These are phyloP conservation scores for Napeogenes sylphis DNA, from an alignment of 2,888 invertebrate genomes.

Conservation along the genomic window DNA sequence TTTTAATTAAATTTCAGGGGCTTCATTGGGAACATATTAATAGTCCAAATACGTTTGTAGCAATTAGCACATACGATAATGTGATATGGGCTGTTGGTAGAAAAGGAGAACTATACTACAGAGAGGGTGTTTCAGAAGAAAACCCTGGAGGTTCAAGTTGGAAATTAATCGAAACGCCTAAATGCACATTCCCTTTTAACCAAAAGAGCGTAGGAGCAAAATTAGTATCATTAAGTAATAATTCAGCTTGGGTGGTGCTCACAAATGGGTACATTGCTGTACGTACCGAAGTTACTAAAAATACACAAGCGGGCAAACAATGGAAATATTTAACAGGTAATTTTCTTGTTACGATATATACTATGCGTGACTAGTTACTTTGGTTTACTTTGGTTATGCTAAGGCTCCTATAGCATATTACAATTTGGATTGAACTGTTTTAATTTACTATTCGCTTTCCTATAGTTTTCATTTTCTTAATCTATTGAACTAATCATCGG, in stretches of 20 bases:
- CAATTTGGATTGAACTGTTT: too few relatives aligned
- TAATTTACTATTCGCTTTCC: too few relatives aligned
- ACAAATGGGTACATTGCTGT: slow-evolving; percentile 84
- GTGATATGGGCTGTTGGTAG: slow-evolving; percentile 91
- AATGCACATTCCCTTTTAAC: slow-evolving; percentile 48
- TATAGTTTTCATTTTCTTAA: too few relatives aligned
- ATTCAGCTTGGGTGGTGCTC: slow-evolving; percentile 90
- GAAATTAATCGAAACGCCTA: slow-evolving; percentile 86
- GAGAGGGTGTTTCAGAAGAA: slow-evolving; percentile 83
- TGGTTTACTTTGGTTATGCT: not conserved
- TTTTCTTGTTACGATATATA: not conserved
- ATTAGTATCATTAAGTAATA: slow-evolving; percentile 84
- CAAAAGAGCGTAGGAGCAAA: slow-evolving; percentile 77
- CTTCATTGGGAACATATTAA: slow-evolving; percentile 87
- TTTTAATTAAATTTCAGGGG: slow-evolving; percentile 76
- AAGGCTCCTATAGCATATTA: not conserved
- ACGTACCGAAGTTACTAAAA: slow-evolving; percentile 85
- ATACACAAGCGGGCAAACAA: slow-evolving; percentile 89
- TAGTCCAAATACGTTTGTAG: slow-evolving; percentile 87
- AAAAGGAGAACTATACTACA: slow-evolving; percentile 90
- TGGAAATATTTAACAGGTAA: slow-evolving; percentile 83
- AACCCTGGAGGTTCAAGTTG: slow-evolving; percentile 84
- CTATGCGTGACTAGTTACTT: not conserved
- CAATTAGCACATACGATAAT: slow-evolving; percentile 84
- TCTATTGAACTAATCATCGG: too few relatives aligned